phyloP scores from a whole-genome alignment of 2,113 vertebrate species.

The Psilopogon haemacephalus region DNA sequence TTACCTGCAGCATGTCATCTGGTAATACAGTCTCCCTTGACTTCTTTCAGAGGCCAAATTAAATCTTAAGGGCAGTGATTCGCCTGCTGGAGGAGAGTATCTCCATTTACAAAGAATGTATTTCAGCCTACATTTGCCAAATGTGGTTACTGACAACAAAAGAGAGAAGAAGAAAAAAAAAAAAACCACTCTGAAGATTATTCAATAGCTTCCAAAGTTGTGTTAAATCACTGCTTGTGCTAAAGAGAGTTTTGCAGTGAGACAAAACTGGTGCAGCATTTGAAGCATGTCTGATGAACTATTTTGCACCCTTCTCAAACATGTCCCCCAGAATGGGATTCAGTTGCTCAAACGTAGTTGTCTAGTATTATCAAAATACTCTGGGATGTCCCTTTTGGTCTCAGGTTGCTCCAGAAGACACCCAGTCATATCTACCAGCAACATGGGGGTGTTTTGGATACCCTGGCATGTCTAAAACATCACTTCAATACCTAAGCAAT shows the following conservation, averaged over 20 bases:
- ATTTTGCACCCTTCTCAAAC: background rate
- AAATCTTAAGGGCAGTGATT: background rate
- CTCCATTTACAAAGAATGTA: background rate
- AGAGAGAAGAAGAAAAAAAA: no score
- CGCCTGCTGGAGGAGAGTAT: background rate
- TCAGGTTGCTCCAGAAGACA: background rate
- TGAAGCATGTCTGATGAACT: background rate
- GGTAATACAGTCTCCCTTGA: background rate
- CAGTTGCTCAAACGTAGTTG: background rate
- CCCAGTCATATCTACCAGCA: rapidly evolving
- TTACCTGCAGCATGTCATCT: background rate
- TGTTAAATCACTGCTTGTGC: background rate
- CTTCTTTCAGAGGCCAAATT: background rate
- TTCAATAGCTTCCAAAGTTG: background rate
- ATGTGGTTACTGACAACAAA: background rate
- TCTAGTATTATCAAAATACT: background rate
- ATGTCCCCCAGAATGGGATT: background rate
- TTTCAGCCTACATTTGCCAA: background rate
- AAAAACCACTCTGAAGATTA: background rate
- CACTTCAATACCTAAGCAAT: background rate
- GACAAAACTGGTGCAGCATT: background rate
- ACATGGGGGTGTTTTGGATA: background rate
- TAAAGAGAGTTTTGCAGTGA: background rate
- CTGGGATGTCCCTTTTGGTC: background rate
- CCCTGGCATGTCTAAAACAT: background rate